A percentile compares a stretch with the other conserved stretches of the same genome.
phyloP scores from a whole-genome alignment of 2,888 invertebrate genomes.

The Abscondita cerata region DNA sequence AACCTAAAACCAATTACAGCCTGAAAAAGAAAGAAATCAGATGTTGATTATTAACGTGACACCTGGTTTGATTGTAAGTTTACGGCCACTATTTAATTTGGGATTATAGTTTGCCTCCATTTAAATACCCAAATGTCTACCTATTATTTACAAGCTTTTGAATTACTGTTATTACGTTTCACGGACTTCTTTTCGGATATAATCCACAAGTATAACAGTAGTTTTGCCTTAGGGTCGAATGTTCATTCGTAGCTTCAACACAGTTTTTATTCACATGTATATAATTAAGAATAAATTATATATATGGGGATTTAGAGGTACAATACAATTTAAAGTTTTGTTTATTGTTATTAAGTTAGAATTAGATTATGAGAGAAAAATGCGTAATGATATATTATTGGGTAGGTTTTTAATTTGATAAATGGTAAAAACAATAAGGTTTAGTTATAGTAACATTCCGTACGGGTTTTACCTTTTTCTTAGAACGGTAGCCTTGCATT shows the following conservation, averaged over 20 bases:
- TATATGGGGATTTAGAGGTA: not conserved
- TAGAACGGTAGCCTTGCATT: too few relatives aligned
- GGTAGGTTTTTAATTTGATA: too few relatives aligned
- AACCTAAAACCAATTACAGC: too few relatives aligned
- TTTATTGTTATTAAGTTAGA: too few relatives aligned
- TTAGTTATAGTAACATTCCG: too few relatives aligned
- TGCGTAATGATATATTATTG: too few relatives aligned
- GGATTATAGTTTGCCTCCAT: constrained; percentile 37
- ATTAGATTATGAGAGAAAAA: too few relatives aligned
- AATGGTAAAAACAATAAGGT: too few relatives aligned
- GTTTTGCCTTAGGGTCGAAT: constrained; percentile 27
- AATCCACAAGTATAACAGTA: constrained; percentile 38
- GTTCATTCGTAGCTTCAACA: constrained; percentile 20
- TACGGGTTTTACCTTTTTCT: too few relatives aligned
- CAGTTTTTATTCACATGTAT: constrained; percentile 18
- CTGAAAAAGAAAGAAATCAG: too few relatives aligned
- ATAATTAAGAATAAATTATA: constrained; percentile 19
- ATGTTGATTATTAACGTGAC: constrained; percentile 35
- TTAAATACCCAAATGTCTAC: constrained; percentile 37
- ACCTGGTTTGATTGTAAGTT: constrained; percentile 35
- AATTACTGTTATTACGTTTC: constrained; percentile 39
- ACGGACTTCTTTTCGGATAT: constrained; percentile 30
- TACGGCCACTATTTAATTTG: constrained; percentile 34
- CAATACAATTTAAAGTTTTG: too few relatives aligned
- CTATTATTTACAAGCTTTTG: constrained; percentile 33